phyloP scores from a whole-genome alignment of 2,888 invertebrate genomes.

The Atrina japonica region DNA sequence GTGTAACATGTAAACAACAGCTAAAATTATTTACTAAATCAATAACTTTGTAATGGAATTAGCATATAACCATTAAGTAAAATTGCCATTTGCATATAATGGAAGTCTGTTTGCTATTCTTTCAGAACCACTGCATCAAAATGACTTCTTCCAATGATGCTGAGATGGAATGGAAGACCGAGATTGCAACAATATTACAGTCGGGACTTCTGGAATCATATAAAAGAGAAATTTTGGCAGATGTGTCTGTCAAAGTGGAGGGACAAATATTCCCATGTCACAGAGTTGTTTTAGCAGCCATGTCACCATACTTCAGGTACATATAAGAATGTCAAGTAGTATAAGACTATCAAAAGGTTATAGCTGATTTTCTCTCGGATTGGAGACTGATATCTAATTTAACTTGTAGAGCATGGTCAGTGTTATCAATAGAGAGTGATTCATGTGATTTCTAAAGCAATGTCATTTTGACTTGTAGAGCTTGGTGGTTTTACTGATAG shows the following conservation, averaged over 20 bases:
- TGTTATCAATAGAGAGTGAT: neutral
- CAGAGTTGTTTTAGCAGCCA: slow-evolving; percentile 6
- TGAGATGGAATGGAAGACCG: neutral
- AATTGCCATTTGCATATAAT: too few relatives aligned
- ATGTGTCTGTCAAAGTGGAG: slow-evolving; percentile 6
- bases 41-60: too few relatives aligned
- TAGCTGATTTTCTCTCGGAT: neutral
- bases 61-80: too few relatives aligned
- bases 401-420: too few relatives aligned
- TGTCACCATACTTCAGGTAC: slow-evolving; percentile 11
- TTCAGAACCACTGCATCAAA: too few relatives aligned
- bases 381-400: too few relatives aligned
- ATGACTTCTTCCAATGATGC: neutral
- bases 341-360: neutral
- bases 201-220: neutral
- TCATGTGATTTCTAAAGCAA: neutral
- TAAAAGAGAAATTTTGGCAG: neutral
- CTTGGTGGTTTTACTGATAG: too few relatives aligned
- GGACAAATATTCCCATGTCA: slow-evolving; percentile 2
- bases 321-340: neutral
- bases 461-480: too few relatives aligned
- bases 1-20: too few relatives aligned
- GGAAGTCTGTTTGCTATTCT: too few relatives aligned
- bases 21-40: too few relatives aligned
- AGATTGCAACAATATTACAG: neutral